A percentile compares a stretch with the other conserved stretches of the same genome.
Evolutionary conservation across 2,888 invertebrate species (phyloP).

Genomic region (Drosophila borborema): DNA sequence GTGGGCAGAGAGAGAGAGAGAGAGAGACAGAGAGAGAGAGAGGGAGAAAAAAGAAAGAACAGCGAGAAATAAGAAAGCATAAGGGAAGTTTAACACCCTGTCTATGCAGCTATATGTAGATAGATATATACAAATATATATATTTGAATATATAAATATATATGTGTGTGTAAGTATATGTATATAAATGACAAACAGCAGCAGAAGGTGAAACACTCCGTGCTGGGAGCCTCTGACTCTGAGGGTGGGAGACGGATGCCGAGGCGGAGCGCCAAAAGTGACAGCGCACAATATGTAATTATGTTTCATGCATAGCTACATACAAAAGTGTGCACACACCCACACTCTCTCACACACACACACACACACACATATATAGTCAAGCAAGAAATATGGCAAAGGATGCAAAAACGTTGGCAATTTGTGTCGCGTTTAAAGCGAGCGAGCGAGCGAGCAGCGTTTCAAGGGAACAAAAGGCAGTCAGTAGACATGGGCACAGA

Average conservation of each 20-base stretch:
- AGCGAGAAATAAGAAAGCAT: background rate
- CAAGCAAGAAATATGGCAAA: conserved; percentile 73
- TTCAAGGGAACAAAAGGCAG: conserved; percentile 49
- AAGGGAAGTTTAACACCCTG: conserved; percentile 34
- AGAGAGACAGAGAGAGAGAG: background rate
- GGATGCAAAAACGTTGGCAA: conserved; percentile 81
- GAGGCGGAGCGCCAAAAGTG: conserved; percentile 70
- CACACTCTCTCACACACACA: conserved; percentile 21
- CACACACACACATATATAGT: conserved; percentile 20
- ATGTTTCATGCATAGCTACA: conserved; percentile 65
- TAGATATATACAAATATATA: conserved; percentile 7
- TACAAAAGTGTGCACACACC: conserved; percentile 35
- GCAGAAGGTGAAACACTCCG: conserved; percentile 27
- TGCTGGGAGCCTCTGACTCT: conserved; percentile 16
- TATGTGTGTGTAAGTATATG: background rate
- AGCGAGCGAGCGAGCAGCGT: conserved; percentile 34
- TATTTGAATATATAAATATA: background rate
- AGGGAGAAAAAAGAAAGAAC: background rate
- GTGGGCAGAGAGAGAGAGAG: background rate
- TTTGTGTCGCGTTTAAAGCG: conserved; percentile 75
- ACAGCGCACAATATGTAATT: conserved; percentile 82
- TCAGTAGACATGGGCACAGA: conserved; percentile 41
- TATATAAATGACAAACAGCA: conserved; percentile 61
- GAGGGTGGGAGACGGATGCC: conserved; percentile 19
- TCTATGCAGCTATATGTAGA: conserved; percentile 28